Evolutionary conservation across 2,797 vertebrate species (phyloP).

Genomic region (Hydrolagus colliei): DNA sequence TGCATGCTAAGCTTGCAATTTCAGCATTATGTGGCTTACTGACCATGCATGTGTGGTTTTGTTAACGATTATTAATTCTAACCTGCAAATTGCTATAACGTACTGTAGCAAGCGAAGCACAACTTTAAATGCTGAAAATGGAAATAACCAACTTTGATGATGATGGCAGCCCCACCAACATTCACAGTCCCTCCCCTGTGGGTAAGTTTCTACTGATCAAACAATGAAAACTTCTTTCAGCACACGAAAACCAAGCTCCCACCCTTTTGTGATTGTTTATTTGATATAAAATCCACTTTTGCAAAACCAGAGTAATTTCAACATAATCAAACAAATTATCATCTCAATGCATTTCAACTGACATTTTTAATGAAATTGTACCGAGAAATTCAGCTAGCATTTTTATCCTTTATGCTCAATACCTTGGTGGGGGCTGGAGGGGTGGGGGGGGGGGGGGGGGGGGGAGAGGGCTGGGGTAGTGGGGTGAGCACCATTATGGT

Average conservation of each 20-base stretch:
- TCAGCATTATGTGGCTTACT: not conserved
- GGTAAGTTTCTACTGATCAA: conserved; percentile 18
- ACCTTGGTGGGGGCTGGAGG: too few relatives aligned
- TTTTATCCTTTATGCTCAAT: too few relatives aligned
- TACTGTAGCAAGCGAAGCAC: conserved; percentile 13
- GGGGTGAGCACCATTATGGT: too few relatives aligned
- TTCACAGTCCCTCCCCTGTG: not conserved
- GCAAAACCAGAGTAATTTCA: not conserved
- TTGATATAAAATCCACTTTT: not conserved
- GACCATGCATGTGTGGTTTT: not conserved
- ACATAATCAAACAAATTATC: too few relatives aligned
- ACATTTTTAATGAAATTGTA: too few relatives aligned
- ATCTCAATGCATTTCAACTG: too few relatives aligned
- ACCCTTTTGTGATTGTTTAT: not conserved
- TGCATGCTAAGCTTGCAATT: not conserved
- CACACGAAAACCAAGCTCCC: too few relatives aligned
- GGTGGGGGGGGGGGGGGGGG: too few relatives aligned
- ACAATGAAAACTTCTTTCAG: not conserved
- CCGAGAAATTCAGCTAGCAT: too few relatives aligned
- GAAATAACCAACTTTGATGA: conserved; percentile 18
- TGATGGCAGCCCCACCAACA: conserved; percentile 12
- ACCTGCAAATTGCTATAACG: conserved; percentile 5
- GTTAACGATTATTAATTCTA: not conserved
- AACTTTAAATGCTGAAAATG: conserved; percentile 29
- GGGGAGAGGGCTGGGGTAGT: too few relatives aligned